Evolutionary conservation across 2,888 invertebrate genomes (phyloP).

Genomic region (Nephrocerus scutellatus): DNA sequence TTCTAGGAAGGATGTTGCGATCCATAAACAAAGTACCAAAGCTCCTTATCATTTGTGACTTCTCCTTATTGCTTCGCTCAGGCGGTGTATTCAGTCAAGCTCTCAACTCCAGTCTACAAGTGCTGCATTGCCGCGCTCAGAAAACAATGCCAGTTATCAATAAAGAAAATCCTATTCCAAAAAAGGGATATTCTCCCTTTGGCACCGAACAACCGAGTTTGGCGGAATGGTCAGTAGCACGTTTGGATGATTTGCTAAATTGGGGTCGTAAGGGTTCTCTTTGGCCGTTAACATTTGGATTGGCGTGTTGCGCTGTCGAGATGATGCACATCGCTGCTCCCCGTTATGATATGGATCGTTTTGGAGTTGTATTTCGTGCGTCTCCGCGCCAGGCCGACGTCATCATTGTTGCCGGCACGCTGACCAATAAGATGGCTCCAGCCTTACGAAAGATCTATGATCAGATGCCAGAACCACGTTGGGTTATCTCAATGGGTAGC

Average conservation of each 20-base stretch:
- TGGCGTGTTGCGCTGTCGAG: conserved; percentile 96
- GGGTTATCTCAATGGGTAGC: conserved; percentile 98
- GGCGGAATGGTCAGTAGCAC: conserved; percentile 77
- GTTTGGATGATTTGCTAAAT: conserved; percentile 84
- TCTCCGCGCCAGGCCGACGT: conserved; percentile 94
- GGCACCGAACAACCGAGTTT: conserved; percentile 52
- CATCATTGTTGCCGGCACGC: conserved; percentile 94
- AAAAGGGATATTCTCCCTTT: conserved; percentile 47
- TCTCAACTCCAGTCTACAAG: no score
- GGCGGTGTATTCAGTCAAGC: no score
- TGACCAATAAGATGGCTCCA: conserved; percentile 99
- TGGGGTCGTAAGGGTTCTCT: conserved; percentile 87
- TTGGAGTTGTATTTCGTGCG: conserved; percentile 95
- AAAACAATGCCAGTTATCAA: conserved; percentile 29
- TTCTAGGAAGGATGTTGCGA: no score
- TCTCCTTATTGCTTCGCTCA: no score
- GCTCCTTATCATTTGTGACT: no score
- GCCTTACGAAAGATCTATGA: conserved; percentile 90
- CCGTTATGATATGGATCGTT: conserved; percentile 96
- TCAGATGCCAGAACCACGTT: conserved; percentile 92
- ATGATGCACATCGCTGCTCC: conserved; percentile 99
- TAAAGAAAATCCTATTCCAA: conserved; percentile 44
- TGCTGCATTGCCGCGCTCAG: conserved; percentile 22
- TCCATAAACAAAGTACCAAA: no score
- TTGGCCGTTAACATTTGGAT: conserved; percentile 95